Evolutionary conservation across 1,140 invertebrate genomes (phyloP), one percentile per base, ranked within the genome.

Genomic region (Zophobas atratus): DNA sequence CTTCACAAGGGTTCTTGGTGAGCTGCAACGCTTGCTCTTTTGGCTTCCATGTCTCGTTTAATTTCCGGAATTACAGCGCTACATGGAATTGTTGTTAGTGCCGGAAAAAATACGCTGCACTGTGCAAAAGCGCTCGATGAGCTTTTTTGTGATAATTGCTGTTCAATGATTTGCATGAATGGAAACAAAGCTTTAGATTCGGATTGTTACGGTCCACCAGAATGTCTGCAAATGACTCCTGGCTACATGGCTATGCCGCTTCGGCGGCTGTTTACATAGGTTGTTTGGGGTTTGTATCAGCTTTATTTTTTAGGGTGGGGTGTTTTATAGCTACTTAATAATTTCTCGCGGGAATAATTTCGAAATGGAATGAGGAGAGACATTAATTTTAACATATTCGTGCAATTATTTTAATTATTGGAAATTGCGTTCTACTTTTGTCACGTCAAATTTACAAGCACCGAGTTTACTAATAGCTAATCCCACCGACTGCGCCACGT

Each of bases 391-490:
- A 51, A 51, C 20, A 51, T 51, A 51, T 20, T 51, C 49, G 3
- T 2, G 6, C 43, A 3, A 46, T 51, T 51, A 51, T 51, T 51
- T 51, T 51, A 51, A 51, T 51, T 51, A 51, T 51, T 51, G 49
- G 49, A 4, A 51, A 51, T 51, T 4, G 49, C 49, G 49, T 51
- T 5, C n/a, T 51, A 51, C 49, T 51, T 20, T 51, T 51, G 51
- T 20, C 20, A 20, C 20, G 20, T 20, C 20, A 20, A 20, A 20
- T 20, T 20, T 20, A 20, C 20, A 20, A 20, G 20, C 20, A 20
- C 20, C 20, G 20, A 20, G 20, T 20, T 20, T 20, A 20, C 20
- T 20, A 20, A 20, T 20, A 20, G 20, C 20, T 20, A 20, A 20
- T 20, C 20, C 20, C 20, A 20, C 20, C 20, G 20, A 20, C 20